phyloP scores from a whole-genome alignment of 1,140 invertebrate genomes.

The Drosophila athabasca region DNA sequence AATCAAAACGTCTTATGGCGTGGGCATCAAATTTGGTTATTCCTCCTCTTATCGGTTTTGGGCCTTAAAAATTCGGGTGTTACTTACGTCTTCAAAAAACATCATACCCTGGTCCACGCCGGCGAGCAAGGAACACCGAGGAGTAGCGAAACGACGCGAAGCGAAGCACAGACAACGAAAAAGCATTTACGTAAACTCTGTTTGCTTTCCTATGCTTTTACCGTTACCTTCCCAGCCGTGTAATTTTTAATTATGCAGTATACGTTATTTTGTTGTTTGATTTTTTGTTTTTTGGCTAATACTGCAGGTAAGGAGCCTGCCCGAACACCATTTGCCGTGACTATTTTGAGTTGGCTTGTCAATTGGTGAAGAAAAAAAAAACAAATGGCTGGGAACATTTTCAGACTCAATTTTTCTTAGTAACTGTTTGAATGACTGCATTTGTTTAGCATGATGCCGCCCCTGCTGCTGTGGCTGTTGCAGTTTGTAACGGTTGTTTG shows the following conservation, averaged over 20 bases:
- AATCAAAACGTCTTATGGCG: no score
- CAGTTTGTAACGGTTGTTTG: conserved; percentile 28
- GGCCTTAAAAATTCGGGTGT: no score
- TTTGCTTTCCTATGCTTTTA: conserved; percentile 18
- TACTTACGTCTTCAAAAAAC: not conserved
- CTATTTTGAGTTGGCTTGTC: not conserved
- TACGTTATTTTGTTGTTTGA: not conserved
- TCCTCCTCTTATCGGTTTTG: no score
- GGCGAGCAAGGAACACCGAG: conserved; percentile 9
- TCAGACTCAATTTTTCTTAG: conserved; percentile 26
- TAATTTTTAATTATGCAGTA: conserved; percentile 62
- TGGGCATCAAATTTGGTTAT: no score
- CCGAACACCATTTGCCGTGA: no score
- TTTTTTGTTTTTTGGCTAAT: not conserved
- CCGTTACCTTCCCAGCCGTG: conserved; percentile 35
- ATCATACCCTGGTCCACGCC: not conserved
- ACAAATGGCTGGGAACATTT: conserved; percentile 29
- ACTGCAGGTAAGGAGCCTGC: no score
- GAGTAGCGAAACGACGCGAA: conserved; percentile 19
- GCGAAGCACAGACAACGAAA: not conserved
- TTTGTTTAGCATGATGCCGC: conserved; percentile 43
- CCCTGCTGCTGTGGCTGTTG: conserved; percentile 17
- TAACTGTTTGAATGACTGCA: conserved; percentile 52
- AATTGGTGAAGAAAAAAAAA: not conserved
- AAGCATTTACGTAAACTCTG: conserved; percentile 29